A percentile compares a stretch with the other conserved stretches of the same genome.
Conservation (phyloP, 2,797 vertebrate genomes). For the Mormyrops boulengeri region DNA sequence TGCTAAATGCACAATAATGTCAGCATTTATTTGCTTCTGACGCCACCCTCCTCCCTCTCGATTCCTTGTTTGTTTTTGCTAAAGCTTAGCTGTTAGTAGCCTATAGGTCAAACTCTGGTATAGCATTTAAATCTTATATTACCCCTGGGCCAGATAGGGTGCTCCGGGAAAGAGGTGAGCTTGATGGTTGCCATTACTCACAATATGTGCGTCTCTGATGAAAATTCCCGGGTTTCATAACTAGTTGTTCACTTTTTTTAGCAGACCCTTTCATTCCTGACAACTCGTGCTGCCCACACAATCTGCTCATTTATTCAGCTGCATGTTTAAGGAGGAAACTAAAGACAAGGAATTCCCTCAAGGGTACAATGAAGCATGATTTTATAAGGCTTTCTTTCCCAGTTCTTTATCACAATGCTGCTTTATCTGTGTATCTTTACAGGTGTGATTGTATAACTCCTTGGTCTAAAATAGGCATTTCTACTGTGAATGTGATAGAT, state of each 20-base stretch:
- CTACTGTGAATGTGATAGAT: not conserved
- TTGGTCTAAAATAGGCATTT: not conserved
- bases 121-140: not conserved
- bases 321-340: not conserved
- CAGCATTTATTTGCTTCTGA: not conserved
- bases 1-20: not conserved
- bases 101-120: not conserved
- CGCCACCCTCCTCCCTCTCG: not conserved
- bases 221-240: not conserved
- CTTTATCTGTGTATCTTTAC: not conserved
- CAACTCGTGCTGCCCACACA: not conserved
- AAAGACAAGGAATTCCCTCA: not conserved
- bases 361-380: not conserved
- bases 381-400: not conserved
- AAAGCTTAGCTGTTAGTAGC: not conserved
- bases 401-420: not conserved
- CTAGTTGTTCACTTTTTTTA: not conserved
- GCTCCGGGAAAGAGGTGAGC: not conserved
- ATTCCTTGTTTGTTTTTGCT: not conserved
- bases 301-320: not conserved
- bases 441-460: not conserved
- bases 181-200: not conserved
- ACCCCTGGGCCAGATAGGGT: not conserved
- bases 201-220: not conserved
- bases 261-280: not conserved